Evolutionary conservation across 2,888 invertebrate genomes (phyloP), one percentile per base, ranked within the genome.

Genomic region (Cartodere bifasciata): DNA sequence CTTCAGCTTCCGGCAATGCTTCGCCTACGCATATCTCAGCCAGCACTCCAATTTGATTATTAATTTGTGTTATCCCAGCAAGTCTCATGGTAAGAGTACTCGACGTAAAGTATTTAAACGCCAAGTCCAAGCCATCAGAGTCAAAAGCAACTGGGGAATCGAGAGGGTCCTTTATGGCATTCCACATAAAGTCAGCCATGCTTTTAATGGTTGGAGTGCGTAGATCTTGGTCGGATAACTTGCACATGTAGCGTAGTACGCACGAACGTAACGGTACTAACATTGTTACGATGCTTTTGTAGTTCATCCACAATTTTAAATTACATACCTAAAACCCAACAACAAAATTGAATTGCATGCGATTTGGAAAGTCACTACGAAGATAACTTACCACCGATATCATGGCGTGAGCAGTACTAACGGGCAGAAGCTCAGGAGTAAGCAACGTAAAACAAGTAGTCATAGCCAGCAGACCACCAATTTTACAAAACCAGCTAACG

Each of bases 101-200:
- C 45, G 91, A 91, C 39, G 85, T 88, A 56, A 94, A 92, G 62
- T 91, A 92, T 58, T 94, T 94, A 58, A 90, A 91, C n/a, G 92
- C 92, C 40, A 92, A 62, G 35, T 86, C 82, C 21, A 94, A 63
- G 1, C 91, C 92, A 53, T 92, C 91, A 2, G 73, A 70, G 50
- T 91, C 91, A 52, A 88, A 90, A n/a, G 79, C 76, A 16, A 84
- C 63, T 2, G 85, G 84, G 1, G 83, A 75, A 51, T 88, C 87
- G 28, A 87, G 62, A 1, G 91, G 90, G 62, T 92, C 91, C 52
- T 91, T 90, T 23, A 91, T 83, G 6, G 90, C 85, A 40, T 85
- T 85, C 91, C 92, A 92, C 75, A 92, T 90, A 53, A 90, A 87
- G 66, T 92, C 87, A 45, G 90, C 91, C 86, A 92, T 90, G 46